Percentiles rank a stretch among this genome's conserved stretches.
Conservation (phyloP, 2,797 vertebrate species). For the Clamator glandarius region DNA sequence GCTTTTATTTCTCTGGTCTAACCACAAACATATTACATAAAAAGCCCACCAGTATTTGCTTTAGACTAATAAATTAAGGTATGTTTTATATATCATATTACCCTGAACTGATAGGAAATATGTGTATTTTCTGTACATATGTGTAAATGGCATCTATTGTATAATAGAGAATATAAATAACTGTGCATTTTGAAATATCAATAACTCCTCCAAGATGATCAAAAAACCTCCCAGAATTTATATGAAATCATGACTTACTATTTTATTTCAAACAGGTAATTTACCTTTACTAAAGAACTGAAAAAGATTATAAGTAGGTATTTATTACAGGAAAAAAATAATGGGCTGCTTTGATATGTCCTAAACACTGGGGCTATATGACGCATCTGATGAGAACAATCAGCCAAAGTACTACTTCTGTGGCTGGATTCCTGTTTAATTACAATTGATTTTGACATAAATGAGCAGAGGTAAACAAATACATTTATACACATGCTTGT, state of each 20-base stretch:
- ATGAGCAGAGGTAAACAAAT: conserved; percentile 73
- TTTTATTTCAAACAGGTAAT: neutral
- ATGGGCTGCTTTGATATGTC: conserved; percentile 14
- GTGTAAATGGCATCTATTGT: neutral
- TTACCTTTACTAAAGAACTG: neutral
- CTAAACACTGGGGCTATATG: conserved; percentile 36
- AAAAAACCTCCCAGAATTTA: neutral
- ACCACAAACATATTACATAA: neutral
- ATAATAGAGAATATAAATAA: neutral
- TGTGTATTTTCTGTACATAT: neutral
- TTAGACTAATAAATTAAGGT: neutral
- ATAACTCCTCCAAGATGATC: neutral
- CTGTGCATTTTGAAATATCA: neutral
- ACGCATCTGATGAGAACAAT: conserved; percentile 63
- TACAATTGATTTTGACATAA: conserved; percentile 76
- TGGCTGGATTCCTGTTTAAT: conserved; percentile 70
- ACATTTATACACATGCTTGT: conserved; percentile 50
- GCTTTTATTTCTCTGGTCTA: neutral
- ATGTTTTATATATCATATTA: neutral
- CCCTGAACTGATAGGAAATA: neutral
- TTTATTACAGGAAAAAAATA: conserved; percentile 47
- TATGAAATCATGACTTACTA: neutral
- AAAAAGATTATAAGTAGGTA: neutral
- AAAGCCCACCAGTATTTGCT: neutral
- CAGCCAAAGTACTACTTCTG: conserved; percentile 47